Evolutionary conservation across 2,113 vertebrate species (phyloP).

Genomic region (Falco punctatus): DNA sequence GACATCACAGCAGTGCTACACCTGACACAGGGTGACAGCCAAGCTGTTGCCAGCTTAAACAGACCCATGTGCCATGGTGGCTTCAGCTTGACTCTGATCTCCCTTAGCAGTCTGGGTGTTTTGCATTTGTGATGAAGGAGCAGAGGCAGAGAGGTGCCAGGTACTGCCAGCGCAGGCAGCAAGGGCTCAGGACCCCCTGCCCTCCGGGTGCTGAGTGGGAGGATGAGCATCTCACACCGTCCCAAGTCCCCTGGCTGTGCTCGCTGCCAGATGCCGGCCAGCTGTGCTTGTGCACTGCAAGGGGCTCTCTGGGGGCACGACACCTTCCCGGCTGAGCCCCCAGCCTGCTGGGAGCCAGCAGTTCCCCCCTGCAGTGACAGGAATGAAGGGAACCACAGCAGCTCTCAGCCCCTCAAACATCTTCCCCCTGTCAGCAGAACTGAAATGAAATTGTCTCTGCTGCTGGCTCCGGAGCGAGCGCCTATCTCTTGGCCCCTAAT

Average conservation of each 20-base stretch:
- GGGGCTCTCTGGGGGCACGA: not conserved
- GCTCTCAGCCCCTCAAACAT: not conserved
- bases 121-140: not conserved
- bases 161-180: not conserved
- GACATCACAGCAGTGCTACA: not conserved
- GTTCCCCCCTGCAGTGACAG: not conserved
- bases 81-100: not conserved
- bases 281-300: not conserved
- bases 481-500: conserved; percentile 49
- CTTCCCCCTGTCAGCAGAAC: conserved; percentile 32
- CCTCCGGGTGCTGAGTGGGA: not conserved
- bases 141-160: not conserved
- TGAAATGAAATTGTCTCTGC: conserved; percentile 52
- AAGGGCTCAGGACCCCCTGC: not conserved
- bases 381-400: not conserved
- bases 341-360: not conserved
- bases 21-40: not conserved
- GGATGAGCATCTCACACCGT: not conserved
- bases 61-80: not conserved
- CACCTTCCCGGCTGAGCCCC: rapidly evolving
- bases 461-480: not conserved
- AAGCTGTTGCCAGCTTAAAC: not conserved
- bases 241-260: rapidly evolving
- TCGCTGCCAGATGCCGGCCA: not conserved
- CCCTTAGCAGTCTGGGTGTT: not conserved